These are phyloP conservation scores for Molothrus aeneus DNA, from an alignment of 2,797 vertebrate genomes.

Conservation along the genomic window DNA sequence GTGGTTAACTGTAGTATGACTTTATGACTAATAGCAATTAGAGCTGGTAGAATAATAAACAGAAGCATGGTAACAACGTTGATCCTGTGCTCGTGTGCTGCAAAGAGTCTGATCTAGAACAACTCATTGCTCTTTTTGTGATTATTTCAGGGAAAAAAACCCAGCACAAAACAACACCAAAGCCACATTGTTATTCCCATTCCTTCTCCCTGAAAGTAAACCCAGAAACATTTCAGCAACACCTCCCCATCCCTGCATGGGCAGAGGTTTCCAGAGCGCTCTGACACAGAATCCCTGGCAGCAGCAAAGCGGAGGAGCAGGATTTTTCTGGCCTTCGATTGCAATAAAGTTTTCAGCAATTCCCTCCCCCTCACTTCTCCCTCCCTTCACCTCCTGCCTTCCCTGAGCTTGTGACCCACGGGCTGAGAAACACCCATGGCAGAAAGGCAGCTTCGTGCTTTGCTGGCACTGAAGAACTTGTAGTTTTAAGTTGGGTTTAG, in stretches of 20 bases:
- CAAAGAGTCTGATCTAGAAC: neutral
- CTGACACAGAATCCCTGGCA: neutral
- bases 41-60: constrained; percentile 41
- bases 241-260: accelerated
- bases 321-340: neutral
- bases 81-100: neutral
- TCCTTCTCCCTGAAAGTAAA: neutral
- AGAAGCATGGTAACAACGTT: neutral
- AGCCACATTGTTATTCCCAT: neutral
- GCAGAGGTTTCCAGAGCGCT: neutral
- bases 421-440: neutral
- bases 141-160: neutral
- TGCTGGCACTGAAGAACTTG: neutral
- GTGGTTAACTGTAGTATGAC: constrained; percentile 54
- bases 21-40: constrained; percentile 62
- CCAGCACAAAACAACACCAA: neutral
- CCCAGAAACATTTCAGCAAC: neutral
- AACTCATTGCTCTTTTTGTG: neutral
- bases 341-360: constrained; percentile 22
- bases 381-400: neutral
- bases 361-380: neutral
- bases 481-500: accelerated
- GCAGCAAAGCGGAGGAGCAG: constrained; percentile 10
- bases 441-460: accelerated
- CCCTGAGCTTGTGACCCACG: neutral